A percentile compares a stretch with the other conserved stretches of the same genome.
Conservation (phyloP, 2,888 invertebrate species). For the Hyposoter didymator region DNA sequence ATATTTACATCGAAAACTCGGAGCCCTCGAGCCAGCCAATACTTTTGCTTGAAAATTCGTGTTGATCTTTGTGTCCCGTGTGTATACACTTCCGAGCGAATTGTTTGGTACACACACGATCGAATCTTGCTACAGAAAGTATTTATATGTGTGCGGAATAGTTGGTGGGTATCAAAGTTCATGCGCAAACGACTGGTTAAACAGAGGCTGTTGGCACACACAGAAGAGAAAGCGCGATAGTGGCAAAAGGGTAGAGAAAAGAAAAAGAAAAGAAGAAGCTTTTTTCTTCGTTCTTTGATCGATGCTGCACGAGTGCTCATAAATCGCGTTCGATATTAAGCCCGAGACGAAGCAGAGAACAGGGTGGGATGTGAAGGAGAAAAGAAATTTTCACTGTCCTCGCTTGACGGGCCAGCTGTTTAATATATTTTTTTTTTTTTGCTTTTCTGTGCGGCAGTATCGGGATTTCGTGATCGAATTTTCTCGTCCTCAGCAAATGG, state of each 20-base stretch:
- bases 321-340: constrained; percentile 51
- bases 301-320: constrained; percentile 45
- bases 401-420: constrained; percentile 16
- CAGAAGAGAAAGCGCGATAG: neutral
- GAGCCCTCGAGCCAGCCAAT: constrained; percentile 17
- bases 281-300: constrained; percentile 14
- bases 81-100: neutral
- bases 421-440: constrained; percentile 12
- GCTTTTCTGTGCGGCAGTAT: neutral
- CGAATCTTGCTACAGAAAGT: constrained; percentile 14
- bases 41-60: constrained; percentile 37
- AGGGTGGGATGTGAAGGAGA: constrained; percentile 3
- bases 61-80: constrained; percentile 19
- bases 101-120: constrained; percentile 29
- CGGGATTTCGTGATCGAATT: neutral
- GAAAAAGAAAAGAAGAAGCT: neutral
- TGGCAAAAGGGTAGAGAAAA: neutral
- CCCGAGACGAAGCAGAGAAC: constrained; percentile 15
- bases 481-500: neutral
- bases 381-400: constrained; percentile 31
- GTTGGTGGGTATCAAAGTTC: constrained; percentile 16
- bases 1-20: constrained; percentile 42
- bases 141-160: constrained; percentile 10
- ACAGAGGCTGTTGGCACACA: constrained; percentile 8
- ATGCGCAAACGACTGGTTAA: constrained; percentile 27